A percentile compares a stretch with the other conserved stretches of the same genome.
phyloP scores from a whole-genome alignment of 2,888 invertebrate species.

The Druceiella hillmani region DNA sequence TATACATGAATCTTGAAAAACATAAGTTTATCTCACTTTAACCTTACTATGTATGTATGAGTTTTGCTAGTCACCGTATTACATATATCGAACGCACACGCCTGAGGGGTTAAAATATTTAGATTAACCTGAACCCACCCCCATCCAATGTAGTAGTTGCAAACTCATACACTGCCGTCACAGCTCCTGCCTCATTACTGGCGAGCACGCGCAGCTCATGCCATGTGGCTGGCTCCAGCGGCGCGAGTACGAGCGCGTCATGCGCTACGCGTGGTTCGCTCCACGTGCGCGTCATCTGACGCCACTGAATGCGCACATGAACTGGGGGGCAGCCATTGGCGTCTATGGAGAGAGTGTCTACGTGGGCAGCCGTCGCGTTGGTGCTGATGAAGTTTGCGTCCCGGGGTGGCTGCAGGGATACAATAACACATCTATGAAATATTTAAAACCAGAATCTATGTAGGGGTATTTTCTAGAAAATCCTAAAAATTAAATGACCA shows the following conservation, averaged over 20 bases:
- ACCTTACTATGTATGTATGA: too few relatives aligned
- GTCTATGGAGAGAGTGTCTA: constrained; percentile 77
- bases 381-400: constrained; percentile 71
- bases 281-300: constrained; percentile 29
- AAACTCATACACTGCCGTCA: constrained; percentile 55
- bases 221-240: constrained; percentile 51
- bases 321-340: constrained; percentile 81
- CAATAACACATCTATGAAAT: too few relatives aligned
- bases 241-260: not conserved
- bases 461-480: constrained; percentile 3
- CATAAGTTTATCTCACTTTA: too few relatives aligned
- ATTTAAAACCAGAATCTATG: too few relatives aligned
- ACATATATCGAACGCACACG: not conserved
- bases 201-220: constrained; percentile 57
- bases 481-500: too few relatives aligned
- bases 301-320: constrained; percentile 70
- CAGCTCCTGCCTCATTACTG: constrained; percentile 57
- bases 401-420: constrained; percentile 48
- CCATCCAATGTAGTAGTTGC: constrained; percentile 53
- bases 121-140: constrained; percentile 28
- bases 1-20: too few relatives aligned
- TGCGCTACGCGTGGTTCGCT: not conserved
- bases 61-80: not conserved
- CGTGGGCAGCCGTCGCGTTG: constrained; percentile 74
- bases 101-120: not conserved